Percentiles rank a stretch among this genome's conserved stretches.
Evolutionary conservation across 2,888 invertebrate species (phyloP).

Genomic region (Drosophila subsilvestris): DNA sequence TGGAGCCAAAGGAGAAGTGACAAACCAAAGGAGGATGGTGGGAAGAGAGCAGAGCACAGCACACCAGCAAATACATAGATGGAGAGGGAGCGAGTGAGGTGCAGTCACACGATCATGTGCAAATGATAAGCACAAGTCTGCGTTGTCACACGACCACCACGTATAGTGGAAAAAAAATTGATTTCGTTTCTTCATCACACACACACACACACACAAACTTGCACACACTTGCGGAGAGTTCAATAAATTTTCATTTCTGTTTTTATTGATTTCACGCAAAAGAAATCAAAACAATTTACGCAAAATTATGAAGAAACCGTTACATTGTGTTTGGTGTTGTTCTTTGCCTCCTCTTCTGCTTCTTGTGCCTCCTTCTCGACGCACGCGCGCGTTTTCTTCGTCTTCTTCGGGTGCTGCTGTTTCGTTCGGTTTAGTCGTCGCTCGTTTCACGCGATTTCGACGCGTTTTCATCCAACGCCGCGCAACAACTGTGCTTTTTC

Average conservation of each 20-base stretch:
- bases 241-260: slow-evolving; percentile 65
- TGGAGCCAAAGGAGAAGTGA: neutral
- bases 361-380: slow-evolving; percentile 32
- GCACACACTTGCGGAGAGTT: slow-evolving; percentile 50
- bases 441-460: slow-evolving; percentile 59
- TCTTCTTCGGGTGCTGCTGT: slow-evolving; percentile 21
- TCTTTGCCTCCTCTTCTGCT: slow-evolving; percentile 7
- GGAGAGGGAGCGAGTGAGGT: neutral
- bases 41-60: neutral
- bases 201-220: slow-evolving; percentile 36
- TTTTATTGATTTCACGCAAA: slow-evolving; percentile 70
- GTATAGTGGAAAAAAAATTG: neutral
- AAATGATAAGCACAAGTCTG: slow-evolving; percentile 63
- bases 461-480: slow-evolving; percentile 79
- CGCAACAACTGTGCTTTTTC: slow-evolving; percentile 80
- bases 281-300: slow-evolving; percentile 71
- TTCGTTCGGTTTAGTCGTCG: slow-evolving; percentile 14
- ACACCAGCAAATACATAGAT: neutral
- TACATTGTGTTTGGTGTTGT: slow-evolving; percentile 52
- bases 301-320: slow-evolving; percentile 60
- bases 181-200: slow-evolving; percentile 29
- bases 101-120: slow-evolving; percentile 70
- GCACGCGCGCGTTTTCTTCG: slow-evolving; percentile 63
- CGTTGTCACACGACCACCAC: slow-evolving; percentile 48
- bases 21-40: neutral